phyloP scores from a whole-genome alignment of 2,113 vertebrate genomes.

The Condylura cristata region DNA sequence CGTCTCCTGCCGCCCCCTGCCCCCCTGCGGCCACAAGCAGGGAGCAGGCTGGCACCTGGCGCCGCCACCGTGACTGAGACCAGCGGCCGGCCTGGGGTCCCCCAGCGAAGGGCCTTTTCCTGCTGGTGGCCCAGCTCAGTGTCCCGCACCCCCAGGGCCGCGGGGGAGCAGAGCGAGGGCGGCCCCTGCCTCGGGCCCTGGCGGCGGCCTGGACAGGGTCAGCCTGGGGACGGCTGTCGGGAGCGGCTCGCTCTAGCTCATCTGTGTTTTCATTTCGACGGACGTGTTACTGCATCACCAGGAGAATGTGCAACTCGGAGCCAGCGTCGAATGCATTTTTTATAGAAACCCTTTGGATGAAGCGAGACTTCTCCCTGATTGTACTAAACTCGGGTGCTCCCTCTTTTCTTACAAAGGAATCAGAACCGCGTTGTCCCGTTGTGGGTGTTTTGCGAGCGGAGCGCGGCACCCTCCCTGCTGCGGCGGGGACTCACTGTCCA shows the following conservation, averaged over 20 bases:
- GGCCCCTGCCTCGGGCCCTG: background rate
- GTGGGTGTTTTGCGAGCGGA: background rate
- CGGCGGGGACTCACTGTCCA: background rate
- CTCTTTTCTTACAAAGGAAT: background rate
- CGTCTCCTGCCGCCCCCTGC: slow-evolving; percentile 42
- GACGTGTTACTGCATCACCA: background rate
- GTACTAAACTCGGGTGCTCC: background rate
- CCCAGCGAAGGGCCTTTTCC: background rate
- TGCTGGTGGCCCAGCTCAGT: background rate
- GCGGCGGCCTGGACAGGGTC: background rate
- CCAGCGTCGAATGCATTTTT: background rate
- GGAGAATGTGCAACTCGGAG: background rate
- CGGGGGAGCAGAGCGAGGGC: background rate
- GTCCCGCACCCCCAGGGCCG: background rate
- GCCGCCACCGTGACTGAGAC: slow-evolving; percentile 77
- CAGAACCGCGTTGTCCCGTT: background rate
- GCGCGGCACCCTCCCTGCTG: no score
- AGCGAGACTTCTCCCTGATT: background rate
- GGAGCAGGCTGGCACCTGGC: slow-evolving; percentile 74
- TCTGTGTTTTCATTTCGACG: background rate
- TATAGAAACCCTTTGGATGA: background rate
- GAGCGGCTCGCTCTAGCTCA: background rate
- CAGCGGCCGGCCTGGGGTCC: background rate
- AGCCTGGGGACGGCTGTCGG: background rate
- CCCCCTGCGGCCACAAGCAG: slow-evolving; percentile 9